Percentiles rank a stretch among this genome's conserved stretches.
These are phyloP conservation scores for Sthenelais limicola DNA, from an alignment of 2,888 invertebrate genomes.

Conservation along the genomic window DNA sequence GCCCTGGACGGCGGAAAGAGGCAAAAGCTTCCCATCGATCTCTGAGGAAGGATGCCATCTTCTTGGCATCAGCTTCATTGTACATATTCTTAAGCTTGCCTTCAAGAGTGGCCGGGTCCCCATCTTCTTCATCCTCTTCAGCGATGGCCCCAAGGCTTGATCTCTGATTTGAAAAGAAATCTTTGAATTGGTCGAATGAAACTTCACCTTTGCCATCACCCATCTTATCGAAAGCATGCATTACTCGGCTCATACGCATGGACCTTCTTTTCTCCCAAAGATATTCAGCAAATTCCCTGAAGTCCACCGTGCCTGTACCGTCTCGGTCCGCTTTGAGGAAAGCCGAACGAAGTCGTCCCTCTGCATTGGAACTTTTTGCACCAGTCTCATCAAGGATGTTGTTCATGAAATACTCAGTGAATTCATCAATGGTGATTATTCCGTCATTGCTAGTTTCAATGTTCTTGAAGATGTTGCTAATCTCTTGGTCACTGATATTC, in stretches of 20 bases:
- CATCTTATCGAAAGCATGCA: conserved; percentile 47
- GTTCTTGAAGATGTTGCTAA: conserved; percentile 44
- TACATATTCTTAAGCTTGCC: conserved; percentile 22
- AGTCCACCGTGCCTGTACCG: conserved; percentile 49
- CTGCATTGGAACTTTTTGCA: conserved; percentile 7
- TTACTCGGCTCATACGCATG: conserved; percentile 24
- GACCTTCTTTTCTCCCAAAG: conserved; percentile 44
- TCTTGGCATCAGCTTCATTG: conserved; percentile 30
- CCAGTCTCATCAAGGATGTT: conserved; percentile 45
- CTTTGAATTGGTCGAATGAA: conserved; percentile 46
- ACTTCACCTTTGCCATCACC: conserved; percentile 45
- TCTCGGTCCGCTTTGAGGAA: conserved; percentile 51
- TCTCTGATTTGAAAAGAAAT: conserved; percentile 41
- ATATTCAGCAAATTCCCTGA: conserved; percentile 51
- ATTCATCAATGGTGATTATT: conserved; percentile 48
- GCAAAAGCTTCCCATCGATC: conserved; percentile 52
- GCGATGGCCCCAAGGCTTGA: conserved; percentile 10
- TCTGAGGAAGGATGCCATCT: conserved; percentile 44
- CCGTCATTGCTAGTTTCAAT: conserved; percentile 33
- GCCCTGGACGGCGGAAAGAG: conserved; percentile 48
- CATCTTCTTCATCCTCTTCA: conserved; percentile 36
- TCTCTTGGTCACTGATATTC: conserved; percentile 45
- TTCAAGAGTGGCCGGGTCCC: not conserved
- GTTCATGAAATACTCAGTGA: conserved; percentile 48
- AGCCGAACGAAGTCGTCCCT: conserved; percentile 44